Percentiles rank a stretch among this genome's conserved stretches.
phyloP scores from a whole-genome alignment of 2,888 invertebrate species.

The Pantelozetes paolii region DNA sequence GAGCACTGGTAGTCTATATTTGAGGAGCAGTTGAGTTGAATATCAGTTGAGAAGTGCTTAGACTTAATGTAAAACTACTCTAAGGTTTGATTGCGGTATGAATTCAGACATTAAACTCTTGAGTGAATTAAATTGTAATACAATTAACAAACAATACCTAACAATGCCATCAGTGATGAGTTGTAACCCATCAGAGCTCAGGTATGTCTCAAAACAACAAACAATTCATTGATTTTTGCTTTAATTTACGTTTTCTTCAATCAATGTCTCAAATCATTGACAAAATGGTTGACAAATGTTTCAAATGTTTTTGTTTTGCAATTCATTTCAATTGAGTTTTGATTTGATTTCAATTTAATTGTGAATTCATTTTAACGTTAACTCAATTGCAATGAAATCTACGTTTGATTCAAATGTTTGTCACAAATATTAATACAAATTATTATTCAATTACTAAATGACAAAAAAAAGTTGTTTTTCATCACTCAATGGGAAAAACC shows the following conservation, averaged over 20 bases:
- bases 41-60: not conserved
- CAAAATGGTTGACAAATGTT: constrained; percentile 17
- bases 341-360: not conserved
- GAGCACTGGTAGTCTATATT: not conserved
- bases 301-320: not conserved
- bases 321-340: not conserved
- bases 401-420: no score
- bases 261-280: not conserved
- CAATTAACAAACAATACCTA: not conserved
- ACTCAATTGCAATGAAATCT: no score
- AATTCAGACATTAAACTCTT: not conserved
- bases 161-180: constrained; percentile 22
- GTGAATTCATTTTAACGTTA: not conserved
- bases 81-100: constrained; percentile 13
- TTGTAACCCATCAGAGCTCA: constrained; percentile 14
- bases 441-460: not conserved
- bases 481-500: not conserved
- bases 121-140: constrained; percentile 2
- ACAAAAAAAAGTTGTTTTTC: not conserved
- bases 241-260: no score
- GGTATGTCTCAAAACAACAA: constrained; percentile 1
- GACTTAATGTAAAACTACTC: not conserved
- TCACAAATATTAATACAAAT: no score
- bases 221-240: not conserved
- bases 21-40: not conserved